Evolutionary conservation across 1,140 invertebrate genomes (phyloP).

Genomic region (Solen grandis): DNA sequence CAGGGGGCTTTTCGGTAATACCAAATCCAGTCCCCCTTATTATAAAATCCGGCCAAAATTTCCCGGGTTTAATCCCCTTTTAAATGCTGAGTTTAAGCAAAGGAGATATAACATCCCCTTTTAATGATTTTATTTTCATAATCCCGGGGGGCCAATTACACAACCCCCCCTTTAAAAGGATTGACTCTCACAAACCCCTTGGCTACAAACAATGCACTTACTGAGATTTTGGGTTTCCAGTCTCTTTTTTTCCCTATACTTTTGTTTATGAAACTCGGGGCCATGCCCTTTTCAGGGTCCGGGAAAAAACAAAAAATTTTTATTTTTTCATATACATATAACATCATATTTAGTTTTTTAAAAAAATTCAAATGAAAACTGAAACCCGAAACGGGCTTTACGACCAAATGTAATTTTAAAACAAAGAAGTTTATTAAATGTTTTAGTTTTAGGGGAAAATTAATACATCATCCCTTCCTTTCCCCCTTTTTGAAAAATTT

Average conservation of each 20-base stretch:
- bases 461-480: not conserved
- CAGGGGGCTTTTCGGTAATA: no score
- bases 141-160: no score
- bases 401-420: not conserved
- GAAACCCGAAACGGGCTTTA: not conserved
- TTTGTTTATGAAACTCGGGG: conserved; percentile 95
- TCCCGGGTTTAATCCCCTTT: no score
- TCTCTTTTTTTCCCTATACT: conserved; percentile 94
- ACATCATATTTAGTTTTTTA: not conserved
- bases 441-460: not conserved
- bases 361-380: not conserved
- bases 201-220: conserved; percentile 79
- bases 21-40: no score
- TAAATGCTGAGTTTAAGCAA: no score
- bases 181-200: no score
- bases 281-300: conserved; percentile 97
- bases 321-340: conserved; percentile 58
- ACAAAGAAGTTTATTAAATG: not conserved
- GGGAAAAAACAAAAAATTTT: conserved; percentile 41
- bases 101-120: no score
- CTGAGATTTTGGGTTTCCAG: conserved; percentile 94
- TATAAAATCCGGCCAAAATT: no score
- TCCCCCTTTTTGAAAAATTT: not conserved
- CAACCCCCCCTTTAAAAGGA: no score
- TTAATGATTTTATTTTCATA: no score